These are phyloP conservation scores for Gavialis gangeticus DNA, from an alignment of 2,113 vertebrate species.

Conservation along the genomic window DNA sequence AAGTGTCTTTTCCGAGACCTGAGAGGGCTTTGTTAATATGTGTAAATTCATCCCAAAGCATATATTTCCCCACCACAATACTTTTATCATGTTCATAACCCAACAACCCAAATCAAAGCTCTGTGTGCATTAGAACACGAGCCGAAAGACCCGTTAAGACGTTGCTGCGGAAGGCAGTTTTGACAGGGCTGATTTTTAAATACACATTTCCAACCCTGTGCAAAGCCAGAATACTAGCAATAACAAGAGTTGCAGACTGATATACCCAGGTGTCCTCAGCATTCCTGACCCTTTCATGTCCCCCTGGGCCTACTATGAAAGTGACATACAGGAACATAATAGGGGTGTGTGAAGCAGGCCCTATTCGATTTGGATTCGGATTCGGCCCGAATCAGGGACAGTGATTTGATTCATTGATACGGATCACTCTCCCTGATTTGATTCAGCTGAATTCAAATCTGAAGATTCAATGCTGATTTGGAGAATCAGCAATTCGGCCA, in stretches of 20 bases:
- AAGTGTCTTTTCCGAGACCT: background rate
- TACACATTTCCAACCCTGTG: background rate
- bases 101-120: background rate
- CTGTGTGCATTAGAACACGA: rapidly evolving
- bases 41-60: background rate
- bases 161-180: background rate
- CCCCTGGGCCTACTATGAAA: background rate
- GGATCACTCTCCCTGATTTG: too few species aligned
- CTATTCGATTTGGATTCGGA: too few species aligned
- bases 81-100: background rate
- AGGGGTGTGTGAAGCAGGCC: too few species aligned
- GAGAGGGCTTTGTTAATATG: background rate
- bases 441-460: too few species aligned
- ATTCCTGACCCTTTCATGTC: background rate
- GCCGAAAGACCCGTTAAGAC: background rate
- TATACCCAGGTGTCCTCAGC: background rate
- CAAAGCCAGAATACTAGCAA: background rate
- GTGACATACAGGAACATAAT: background rate
- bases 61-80: background rate
- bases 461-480: too few species aligned
- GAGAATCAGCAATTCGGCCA: too few species aligned
- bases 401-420: too few species aligned
- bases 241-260: background rate
- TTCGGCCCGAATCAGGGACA: too few species aligned
- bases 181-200: background rate